These are phyloP conservation scores for Propithecus perrieri DNA, from an alignment of 2,797 vertebrate species.

Conservation along the genomic window DNA sequence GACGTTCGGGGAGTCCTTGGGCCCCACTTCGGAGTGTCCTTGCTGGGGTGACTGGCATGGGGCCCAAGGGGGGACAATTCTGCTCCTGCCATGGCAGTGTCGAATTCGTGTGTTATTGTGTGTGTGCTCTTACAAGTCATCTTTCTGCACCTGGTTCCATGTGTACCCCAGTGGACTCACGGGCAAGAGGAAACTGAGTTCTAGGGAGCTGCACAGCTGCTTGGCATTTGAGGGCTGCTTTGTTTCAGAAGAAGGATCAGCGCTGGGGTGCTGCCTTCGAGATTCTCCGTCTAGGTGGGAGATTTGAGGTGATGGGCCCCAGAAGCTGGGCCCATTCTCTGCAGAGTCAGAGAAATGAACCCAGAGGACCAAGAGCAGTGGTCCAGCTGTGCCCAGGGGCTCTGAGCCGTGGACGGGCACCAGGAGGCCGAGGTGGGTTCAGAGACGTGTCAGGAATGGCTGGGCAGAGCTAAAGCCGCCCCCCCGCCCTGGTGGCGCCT, in stretches of 20 bases:
- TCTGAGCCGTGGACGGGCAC: neutral
- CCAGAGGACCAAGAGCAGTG: neutral
- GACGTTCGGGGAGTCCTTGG: neutral
- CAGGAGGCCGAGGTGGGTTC: neutral
- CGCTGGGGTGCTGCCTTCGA: fast-evolving
- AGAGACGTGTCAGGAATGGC: neutral
- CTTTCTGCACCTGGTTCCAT: neutral
- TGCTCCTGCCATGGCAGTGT: neutral
- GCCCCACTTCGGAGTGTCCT: neutral
- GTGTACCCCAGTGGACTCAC: neutral
- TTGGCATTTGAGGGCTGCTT: neutral
- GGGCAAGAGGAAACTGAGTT: neutral
- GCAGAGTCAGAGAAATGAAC: neutral
- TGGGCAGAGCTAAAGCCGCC: neutral
- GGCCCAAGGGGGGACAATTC: neutral
- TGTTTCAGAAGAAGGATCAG: neutral
- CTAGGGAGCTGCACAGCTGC: neutral
- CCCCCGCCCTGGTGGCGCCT: neutral
- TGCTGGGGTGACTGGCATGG: neutral
- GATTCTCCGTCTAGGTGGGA: neutral
- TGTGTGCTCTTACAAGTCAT: fast-evolving
- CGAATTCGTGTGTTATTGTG: fast-evolving
- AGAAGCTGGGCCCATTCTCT: neutral
- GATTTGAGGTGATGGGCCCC: fast-evolving
- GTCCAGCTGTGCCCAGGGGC: neutral